Percentiles rank a stretch among this genome's conserved stretches.
phyloP scores from a whole-genome alignment of 2,797 vertebrate genomes.

The Peromyscus melanophrys region DNA sequence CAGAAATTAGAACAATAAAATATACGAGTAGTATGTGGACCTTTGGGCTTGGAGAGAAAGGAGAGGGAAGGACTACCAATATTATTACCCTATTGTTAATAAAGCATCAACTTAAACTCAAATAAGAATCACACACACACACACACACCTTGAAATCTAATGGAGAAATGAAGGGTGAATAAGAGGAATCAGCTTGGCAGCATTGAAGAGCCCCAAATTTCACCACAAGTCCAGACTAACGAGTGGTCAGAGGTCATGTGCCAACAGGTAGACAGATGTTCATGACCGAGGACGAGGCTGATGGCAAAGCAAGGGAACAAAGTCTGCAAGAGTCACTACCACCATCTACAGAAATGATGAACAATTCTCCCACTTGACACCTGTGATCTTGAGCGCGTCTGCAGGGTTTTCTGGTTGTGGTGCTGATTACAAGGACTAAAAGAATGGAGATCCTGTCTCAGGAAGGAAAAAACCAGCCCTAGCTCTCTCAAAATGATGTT shows the following conservation, averaged over 20 bases:
- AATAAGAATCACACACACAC: neutral
- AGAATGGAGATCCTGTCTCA: neutral
- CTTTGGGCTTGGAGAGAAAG: neutral
- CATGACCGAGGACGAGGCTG: neutral
- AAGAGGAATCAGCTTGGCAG: neutral
- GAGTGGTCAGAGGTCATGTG: neutral
- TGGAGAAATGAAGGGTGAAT: neutral
- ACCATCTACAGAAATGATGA: too few relatives aligned
- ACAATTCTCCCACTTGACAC: neutral
- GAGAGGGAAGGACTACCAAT: neutral
- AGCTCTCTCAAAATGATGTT: neutral
- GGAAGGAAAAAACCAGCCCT: neutral
- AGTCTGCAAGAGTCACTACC: neutral
- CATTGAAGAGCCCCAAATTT: neutral
- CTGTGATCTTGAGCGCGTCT: neutral
- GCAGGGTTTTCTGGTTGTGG: neutral
- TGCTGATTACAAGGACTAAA: neutral
- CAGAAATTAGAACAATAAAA: neutral
- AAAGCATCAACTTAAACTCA: neutral
- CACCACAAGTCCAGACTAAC: neutral
- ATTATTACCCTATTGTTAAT: neutral
- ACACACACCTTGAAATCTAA: neutral
- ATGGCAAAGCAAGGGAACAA: neutral
- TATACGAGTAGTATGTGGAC: neutral
- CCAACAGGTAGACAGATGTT: neutral